Conservation (phyloP, 2,888 invertebrate genomes). For the Mimachlamys varia region DNA sequence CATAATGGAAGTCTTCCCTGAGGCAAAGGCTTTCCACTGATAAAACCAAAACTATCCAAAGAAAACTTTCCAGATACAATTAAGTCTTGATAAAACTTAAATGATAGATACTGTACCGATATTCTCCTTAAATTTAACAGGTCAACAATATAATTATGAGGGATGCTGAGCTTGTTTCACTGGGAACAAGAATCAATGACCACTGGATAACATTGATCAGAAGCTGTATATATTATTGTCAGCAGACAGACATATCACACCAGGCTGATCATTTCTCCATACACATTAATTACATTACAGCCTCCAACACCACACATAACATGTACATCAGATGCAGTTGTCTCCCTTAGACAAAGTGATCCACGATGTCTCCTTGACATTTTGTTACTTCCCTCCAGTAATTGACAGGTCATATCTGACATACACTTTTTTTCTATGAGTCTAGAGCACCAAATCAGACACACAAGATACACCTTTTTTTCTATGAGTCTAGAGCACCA, state of each 20-base stretch:
- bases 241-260: conserved; percentile 4
- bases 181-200: background rate
- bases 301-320: background rate
- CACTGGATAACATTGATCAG: background rate
- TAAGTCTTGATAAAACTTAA: too few relatives aligned
- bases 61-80: too few relatives aligned
- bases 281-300: background rate
- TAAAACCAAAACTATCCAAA: too few relatives aligned
- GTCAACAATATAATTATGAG: background rate
- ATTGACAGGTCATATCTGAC: background rate
- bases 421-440: background rate
- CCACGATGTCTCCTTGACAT: background rate
- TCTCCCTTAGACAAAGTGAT: background rate
- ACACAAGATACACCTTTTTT: too few relatives aligned
- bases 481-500: too few relatives aligned
- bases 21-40: too few relatives aligned
- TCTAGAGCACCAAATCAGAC: background rate
- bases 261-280: conserved; percentile 1
- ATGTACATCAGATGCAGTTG: background rate
- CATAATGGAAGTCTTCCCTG: too few relatives aligned
- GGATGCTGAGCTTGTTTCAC: background rate
- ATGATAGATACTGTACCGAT: too few relatives aligned
- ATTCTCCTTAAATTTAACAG: background rate
- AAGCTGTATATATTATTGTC: too few relatives aligned
- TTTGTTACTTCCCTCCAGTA: background rate